Base-by-base conservation (phyloP, 53 echinoderm and acorn worm species). In the Arbacia lixula region DNA sequence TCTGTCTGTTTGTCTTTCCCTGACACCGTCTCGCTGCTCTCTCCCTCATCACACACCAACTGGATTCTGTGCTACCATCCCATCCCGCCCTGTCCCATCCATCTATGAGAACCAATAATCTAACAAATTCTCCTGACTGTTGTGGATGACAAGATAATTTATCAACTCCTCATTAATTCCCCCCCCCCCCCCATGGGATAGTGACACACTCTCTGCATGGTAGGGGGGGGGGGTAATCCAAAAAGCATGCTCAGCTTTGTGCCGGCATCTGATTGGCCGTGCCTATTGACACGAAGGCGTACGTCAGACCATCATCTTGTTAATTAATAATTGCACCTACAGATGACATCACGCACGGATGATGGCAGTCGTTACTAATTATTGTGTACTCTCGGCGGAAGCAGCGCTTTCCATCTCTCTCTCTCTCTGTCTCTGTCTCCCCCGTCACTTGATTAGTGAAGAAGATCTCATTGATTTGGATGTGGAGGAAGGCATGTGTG, bases 261-360 rank as follows among this genome's bases (percentile, higher is more conserved):
- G n/a, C n/a, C n/a, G n/a, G n/a, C n/a, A n/a, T n/a, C n/a, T n/a
- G n/a, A n/a, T n/a, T n/a, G n/a, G n/a, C n/a, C n/a, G 6, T 46
- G 14, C 8, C 8, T 46, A 46, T 46, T 46, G 46, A 46, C 46
- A 10, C 49, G 42, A 12, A 28, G 6, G 50, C 26, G 25, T 58
- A 71, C 71, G 71, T 71, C 71, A 71, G 71, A 10, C 71, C 28
- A 46, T 49, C 39, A 71, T 71, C 71, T 71, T 41, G 71, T 71
- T 71, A 71, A 71, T 71, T 71, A 71, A 71, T 26, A 26, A 71
- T 71, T 16, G 46, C 50, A 29, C 71, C 71, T 46, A 46, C 22
- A 43, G 46, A 71, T 71, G 71, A 71, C 71, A 71, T 71, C 71
- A 71, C 46, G 49, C 17, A 29, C 17, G 25, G 29, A 71, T 71